Conservation (phyloP, 2,797 vertebrate species). For the Rhinophrynus dorsalis region DNA sequence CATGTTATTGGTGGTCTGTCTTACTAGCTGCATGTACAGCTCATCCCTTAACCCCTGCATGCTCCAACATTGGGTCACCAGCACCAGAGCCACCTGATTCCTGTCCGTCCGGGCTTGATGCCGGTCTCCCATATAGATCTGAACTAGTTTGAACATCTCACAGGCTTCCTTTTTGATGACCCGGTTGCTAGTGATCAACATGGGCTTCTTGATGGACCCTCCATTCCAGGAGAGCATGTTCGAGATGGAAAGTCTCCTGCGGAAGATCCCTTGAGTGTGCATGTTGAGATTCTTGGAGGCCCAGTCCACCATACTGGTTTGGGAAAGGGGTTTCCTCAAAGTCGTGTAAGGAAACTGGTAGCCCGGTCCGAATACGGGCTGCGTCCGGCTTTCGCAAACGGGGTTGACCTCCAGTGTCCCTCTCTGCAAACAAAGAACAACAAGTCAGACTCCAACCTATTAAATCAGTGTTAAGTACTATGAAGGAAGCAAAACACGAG, state of each 20-base stretch:
- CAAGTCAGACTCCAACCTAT: neutral
- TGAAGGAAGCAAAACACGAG: no score
- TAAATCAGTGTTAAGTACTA: neutral
- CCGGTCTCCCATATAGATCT: slow-evolving; percentile 90
- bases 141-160: slow-evolving; percentile 89
- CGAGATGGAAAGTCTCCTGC: slow-evolving; percentile 84
- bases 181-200: slow-evolving; percentile 87
- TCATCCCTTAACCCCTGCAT: slow-evolving; percentile 85
- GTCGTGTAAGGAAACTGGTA: slow-evolving; percentile 77
- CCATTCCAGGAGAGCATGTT: slow-evolving; percentile 92
- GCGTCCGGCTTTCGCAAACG: slow-evolving; percentile 69
- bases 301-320: slow-evolving; percentile 85
- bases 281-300: slow-evolving; percentile 89
- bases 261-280: slow-evolving; percentile 89
- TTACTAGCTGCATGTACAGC: slow-evolving; percentile 85
- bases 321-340: slow-evolving; percentile 74
- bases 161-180: slow-evolving; percentile 85
- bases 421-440: slow-evolving; percentile 58
- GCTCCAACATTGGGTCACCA: slow-evolving; percentile 88
- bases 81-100: slow-evolving; percentile 77
- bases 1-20: slow-evolving; percentile 85
- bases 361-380: slow-evolving; percentile 52
- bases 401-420: slow-evolving; percentile 70
- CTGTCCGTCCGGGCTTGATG: slow-evolving; percentile 81
- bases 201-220: slow-evolving; percentile 87